Evolutionary conservation across 1,140 invertebrate species (phyloP).

Genomic region (Drosophila lowei): DNA sequence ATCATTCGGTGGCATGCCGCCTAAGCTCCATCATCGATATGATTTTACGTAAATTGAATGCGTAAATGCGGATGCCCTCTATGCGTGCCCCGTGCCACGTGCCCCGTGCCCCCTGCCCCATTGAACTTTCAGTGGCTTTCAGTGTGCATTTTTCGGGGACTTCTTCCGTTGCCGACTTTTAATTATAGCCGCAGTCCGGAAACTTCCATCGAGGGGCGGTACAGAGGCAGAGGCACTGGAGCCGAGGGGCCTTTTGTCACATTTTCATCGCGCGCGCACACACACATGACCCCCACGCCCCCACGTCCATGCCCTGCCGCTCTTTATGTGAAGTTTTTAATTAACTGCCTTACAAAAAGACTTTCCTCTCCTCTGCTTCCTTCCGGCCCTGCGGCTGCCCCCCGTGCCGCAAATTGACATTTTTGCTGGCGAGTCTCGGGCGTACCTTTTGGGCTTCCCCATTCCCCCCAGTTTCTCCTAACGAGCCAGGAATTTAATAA

Average conservation of each 20-base stretch:
- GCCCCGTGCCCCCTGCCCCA: background rate
- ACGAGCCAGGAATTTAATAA: conserved; percentile 69
- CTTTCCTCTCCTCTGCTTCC: conserved; percentile 30
- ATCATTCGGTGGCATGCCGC: conserved; percentile 42
- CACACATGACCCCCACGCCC: conserved; percentile 10
- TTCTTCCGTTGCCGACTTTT: conserved; percentile 21
- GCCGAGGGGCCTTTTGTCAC: conserved; percentile 34
- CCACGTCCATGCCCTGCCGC: conserved; percentile 15
- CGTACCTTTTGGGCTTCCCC: background rate
- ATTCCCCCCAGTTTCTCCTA: background rate
- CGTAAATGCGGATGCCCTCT: background rate
- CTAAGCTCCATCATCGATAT: background rate
- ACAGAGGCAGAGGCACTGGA: background rate
- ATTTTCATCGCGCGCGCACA: conserved; percentile 33
- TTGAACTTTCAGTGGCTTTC: no score
- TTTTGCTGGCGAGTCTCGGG: conserved; percentile 23
- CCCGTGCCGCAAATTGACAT: conserved; percentile 69
- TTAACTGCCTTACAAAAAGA: conserved; percentile 80
- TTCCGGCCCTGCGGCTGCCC: conserved; percentile 18
- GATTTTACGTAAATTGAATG: conserved; percentile 18
- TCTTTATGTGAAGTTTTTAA: conserved; percentile 74
- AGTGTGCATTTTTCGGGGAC: conserved; percentile 20
- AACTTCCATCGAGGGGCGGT: conserved; percentile 1
- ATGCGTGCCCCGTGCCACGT: no score
- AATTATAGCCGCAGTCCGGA: conserved; percentile 44